Evolutionary conservation across 1,140 invertebrate species (phyloP).

Genomic region (Anastrepha ludens): DNA sequence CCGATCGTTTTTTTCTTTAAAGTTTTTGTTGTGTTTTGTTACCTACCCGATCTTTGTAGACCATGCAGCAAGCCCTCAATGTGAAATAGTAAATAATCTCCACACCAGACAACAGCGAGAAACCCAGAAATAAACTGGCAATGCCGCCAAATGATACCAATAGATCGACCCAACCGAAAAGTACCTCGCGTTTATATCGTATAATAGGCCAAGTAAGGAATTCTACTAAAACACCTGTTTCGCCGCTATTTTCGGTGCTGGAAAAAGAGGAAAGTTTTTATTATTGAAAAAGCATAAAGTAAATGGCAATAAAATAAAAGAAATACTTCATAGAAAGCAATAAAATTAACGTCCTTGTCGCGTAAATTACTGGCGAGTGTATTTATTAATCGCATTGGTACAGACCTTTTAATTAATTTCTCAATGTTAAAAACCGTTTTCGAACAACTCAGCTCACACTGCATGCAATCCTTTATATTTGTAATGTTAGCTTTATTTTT

Average conservation of each 20-base stretch:
- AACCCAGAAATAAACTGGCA: slow-evolving; percentile 84
- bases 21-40: background rate
- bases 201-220: slow-evolving; percentile 85
- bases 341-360: too few species aligned
- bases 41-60: slow-evolving; percentile 73
- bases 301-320: background rate
- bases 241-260: slow-evolving; percentile 63
- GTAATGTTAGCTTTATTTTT: slow-evolving; percentile 77
- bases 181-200: slow-evolving; percentile 82
- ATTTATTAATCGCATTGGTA: background rate
- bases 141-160: slow-evolving; percentile 79
- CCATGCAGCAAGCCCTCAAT: slow-evolving; percentile 80
- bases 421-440: slow-evolving; percentile 85
- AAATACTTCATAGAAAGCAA: background rate
- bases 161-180: slow-evolving; percentile 86
- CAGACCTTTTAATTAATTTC: slow-evolving; percentile 79
- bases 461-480: slow-evolving; percentile 77
- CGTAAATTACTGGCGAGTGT: too few species aligned
- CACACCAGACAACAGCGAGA: slow-evolving; percentile 82
- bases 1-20: too few species aligned
- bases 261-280: background rate
- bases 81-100: slow-evolving; percentile 85
- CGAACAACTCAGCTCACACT: slow-evolving; percentile 81
- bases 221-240: slow-evolving; percentile 72
- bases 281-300: background rate